Percentiles rank a stretch among this genome's conserved stretches.
phyloP scores from a whole-genome alignment of 2,797 vertebrate species.

The Erithacus rubecula region DNA sequence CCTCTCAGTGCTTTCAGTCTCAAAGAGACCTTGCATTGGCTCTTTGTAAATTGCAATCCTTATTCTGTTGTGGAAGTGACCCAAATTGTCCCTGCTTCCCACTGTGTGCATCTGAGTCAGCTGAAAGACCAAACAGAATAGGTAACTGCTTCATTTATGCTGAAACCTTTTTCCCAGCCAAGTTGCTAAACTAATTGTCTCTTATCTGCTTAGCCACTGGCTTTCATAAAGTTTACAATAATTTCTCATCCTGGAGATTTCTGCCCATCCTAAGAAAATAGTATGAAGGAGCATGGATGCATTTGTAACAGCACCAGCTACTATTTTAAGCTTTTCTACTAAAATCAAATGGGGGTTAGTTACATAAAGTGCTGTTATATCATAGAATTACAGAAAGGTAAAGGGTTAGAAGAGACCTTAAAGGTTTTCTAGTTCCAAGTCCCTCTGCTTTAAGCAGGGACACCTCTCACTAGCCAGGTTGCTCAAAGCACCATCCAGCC shows the following conservation, averaged over 20 bases:
- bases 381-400: not conserved
- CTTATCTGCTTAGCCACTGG: not conserved
- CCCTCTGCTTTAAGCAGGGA: not conserved
- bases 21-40: not conserved
- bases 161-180: not conserved
- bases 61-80: not conserved
- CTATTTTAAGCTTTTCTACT: not conserved
- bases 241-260: not conserved
- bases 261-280: not conserved
- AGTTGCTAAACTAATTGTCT: not conserved
- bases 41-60: not conserved
- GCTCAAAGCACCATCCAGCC: not conserved
- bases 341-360: not conserved
- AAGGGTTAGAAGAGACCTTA: not conserved
- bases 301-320: not conserved
- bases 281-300: not conserved
- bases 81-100: not conserved
- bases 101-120: not conserved
- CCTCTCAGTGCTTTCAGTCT: not conserved
- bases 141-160: not conserved
- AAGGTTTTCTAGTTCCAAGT: not conserved
- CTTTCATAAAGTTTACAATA: not conserved
- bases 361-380: not conserved
- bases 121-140: not conserved
- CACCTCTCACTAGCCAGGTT: not conserved